Evolutionary conservation across 2,888 invertebrate species (phyloP).

Genomic region (Tubiluchus corallicola): DNA sequence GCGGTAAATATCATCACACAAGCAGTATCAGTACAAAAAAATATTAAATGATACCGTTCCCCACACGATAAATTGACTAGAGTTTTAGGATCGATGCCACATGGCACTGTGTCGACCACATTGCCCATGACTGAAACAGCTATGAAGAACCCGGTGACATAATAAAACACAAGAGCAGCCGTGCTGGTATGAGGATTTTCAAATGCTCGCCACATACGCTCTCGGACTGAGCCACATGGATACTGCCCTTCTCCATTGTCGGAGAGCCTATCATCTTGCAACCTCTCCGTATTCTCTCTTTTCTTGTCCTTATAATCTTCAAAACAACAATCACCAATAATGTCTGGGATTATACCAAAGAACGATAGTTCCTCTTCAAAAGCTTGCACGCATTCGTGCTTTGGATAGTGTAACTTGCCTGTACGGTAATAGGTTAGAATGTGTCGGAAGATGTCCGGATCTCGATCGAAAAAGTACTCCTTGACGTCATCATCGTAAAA

Average conservation of each 20-base stretch:
- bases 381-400: constrained; percentile 94
- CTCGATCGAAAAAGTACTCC: constrained; percentile 98
- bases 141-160: constrained; percentile 98
- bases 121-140: constrained; percentile 98
- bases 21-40: constrained; percentile 98
- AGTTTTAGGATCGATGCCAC: constrained; percentile 49
- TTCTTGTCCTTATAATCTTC: constrained; percentile 98
- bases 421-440: constrained; percentile 97
- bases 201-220: constrained; percentile 99
- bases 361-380: constrained; percentile 99
- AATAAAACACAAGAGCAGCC: constrained; percentile 97
- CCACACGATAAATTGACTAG: constrained; percentile 53
- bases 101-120: constrained; percentile 91
- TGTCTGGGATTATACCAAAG: constrained; percentile 91
- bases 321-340: constrained; percentile 97
- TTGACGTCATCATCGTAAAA: constrained; percentile 96
- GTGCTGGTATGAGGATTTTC: constrained; percentile 99
- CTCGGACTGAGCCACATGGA: constrained; percentile 41
- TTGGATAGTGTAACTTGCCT: constrained; percentile 96
- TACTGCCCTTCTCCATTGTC: constrained; percentile 22
- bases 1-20: constrained; percentile 99
- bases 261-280: constrained; percentile 63
- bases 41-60: constrained; percentile 73
- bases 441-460: constrained; percentile 95
- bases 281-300: constrained; percentile 90